phyloP scores from a whole-genome alignment of 92 coral and sea anemone species.

The Epizoanthus illoricatus region DNA sequence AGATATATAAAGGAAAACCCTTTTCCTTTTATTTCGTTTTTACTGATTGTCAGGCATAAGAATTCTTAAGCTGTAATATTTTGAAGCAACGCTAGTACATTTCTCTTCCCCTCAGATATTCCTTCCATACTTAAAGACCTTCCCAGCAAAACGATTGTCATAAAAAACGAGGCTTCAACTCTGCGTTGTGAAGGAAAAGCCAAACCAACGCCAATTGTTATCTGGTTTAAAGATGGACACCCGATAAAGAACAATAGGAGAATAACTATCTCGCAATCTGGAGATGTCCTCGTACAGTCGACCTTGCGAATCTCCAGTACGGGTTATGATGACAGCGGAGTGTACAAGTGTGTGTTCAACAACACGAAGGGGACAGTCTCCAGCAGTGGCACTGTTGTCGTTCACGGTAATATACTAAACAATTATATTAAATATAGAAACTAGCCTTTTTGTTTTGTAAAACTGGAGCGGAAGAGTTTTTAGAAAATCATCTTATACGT shows the following conservation, averaged over 20 bases:
- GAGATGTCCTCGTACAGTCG: not conserved
- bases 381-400: not conserved
- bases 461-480: no score
- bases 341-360: slow-evolving; percentile 30
- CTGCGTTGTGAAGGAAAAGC: slow-evolving; percentile 10
- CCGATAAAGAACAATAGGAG: not conserved
- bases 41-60: not conserved
- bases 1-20: no score
- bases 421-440: no score
- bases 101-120: not conserved
- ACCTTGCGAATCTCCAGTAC: not conserved
- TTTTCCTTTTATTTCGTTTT: no score
- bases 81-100: not conserved
- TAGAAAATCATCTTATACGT: no score
- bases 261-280: not conserved
- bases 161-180: not conserved
- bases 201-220: not conserved
- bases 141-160: not conserved
- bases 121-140: not conserved
- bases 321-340: slow-evolving; percentile 3
- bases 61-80: not conserved
- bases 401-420: not conserved
- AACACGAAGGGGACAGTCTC: not conserved
- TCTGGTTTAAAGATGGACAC: no score
- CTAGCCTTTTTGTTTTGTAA: no score